A percentile compares a stretch with the other conserved stretches of the same genome.
Evolutionary conservation across 2,797 vertebrate species (phyloP).

Genomic region (Gambusia yucatana): DNA sequence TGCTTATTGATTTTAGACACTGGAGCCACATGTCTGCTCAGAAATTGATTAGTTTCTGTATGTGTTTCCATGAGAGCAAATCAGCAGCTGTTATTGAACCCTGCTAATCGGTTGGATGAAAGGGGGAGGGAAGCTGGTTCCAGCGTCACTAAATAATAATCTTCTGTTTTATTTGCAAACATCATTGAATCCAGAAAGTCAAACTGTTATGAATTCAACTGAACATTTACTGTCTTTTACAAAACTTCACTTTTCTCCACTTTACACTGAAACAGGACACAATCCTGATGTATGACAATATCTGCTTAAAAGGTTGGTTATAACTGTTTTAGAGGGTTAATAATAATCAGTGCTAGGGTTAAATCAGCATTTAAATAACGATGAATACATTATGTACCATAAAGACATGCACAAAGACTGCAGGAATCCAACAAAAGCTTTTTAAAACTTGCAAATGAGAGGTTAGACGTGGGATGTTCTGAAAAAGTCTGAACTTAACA

Average conservation of each 20-base stretch:
- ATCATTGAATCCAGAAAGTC: not conserved
- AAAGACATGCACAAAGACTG: not conserved
- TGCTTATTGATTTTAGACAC: slow-evolving; percentile 69
- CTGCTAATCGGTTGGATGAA: slow-evolving; percentile 81
- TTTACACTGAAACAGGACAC: not conserved
- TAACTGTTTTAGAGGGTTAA: not conserved
- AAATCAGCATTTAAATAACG: not conserved
- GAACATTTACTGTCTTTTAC: not conserved
- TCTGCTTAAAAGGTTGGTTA: not conserved
- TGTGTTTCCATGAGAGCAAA: slow-evolving; percentile 71
- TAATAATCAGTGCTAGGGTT: not conserved
- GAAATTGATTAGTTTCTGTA: slow-evolving; percentile 86
- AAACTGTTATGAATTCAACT: not conserved
- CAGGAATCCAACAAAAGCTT: not conserved
- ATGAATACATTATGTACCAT: not conserved
- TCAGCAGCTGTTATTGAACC: slow-evolving; percentile 76
- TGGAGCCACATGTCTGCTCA: slow-evolving; percentile 76
- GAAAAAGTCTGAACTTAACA: not conserved
- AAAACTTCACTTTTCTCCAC: not conserved
- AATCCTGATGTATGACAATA: not conserved
- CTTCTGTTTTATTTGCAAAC: not conserved
- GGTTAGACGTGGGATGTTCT: not conserved
- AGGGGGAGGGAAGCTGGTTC: slow-evolving; percentile 45
- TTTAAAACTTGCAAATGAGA: not conserved
- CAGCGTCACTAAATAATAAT: slow-evolving; percentile 1